Percentiles rank a stretch among this genome's conserved stretches.
Conservation (phyloP, 2,113 vertebrate genomes). For the Neolamprologus fasciatus region DNA sequence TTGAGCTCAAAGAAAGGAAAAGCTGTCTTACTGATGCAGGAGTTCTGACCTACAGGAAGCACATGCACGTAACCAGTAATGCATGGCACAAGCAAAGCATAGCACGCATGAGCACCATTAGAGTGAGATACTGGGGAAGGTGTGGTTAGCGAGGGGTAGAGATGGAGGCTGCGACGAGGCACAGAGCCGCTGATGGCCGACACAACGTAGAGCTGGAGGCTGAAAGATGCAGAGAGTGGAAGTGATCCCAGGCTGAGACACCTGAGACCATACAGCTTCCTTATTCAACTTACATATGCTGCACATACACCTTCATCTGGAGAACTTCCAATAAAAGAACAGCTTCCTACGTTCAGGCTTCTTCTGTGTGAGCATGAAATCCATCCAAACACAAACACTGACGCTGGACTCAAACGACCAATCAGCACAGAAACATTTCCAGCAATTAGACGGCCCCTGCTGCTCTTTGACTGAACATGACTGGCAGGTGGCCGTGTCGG, state of each 20-base stretch:
- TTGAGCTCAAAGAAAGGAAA: neutral
- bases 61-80: neutral
- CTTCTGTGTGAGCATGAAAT: neutral
- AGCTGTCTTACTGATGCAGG: neutral
- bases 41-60: neutral
- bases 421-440: neutral
- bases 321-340: neutral
- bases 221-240: neutral
- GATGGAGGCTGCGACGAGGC: neutral
- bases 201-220: neutral
- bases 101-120: neutral
- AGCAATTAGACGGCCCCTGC: neutral
- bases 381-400: neutral
- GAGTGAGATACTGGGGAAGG: neutral
- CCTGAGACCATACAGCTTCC: neutral
- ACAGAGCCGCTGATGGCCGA: neutral
- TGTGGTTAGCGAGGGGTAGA: neutral
- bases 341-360: fast-evolving
- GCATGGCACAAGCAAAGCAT: neutral
- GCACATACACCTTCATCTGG: neutral
- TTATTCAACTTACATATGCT: neutral
- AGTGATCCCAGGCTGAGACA: neutral
- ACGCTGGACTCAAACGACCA: neutral
- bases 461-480: neutral
- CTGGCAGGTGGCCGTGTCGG: neutral